Evolutionary conservation across 2,797 vertebrate genomes (phyloP).

Genomic region (Morus bassanus): DNA sequence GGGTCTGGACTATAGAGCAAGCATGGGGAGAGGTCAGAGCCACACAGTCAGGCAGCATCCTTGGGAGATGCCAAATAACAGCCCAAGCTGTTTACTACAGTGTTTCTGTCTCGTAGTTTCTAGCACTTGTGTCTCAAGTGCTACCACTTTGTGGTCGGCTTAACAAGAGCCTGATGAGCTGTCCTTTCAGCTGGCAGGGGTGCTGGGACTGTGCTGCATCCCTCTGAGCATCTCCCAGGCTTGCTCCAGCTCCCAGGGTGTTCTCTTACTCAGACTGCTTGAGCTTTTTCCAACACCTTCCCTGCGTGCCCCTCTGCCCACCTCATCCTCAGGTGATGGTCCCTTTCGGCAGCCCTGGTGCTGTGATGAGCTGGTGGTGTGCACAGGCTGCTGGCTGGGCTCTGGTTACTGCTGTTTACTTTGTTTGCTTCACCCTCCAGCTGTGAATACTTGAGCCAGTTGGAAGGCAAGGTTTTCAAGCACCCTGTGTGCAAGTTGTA

Average conservation of each 20-base stretch:
- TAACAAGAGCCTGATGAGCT: background rate
- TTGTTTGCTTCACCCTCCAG: conserved; percentile 37
- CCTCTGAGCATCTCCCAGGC: background rate
- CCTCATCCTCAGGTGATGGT: rapidly evolving
- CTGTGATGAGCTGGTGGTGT: background rate
- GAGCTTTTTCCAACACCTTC: background rate
- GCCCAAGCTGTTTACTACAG: background rate
- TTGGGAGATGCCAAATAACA: background rate
- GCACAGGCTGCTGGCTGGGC: background rate
- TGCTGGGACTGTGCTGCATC: background rate
- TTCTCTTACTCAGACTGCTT: rapidly evolving
- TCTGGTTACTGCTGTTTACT: conserved; percentile 21
- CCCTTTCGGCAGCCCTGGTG: rapidly evolving
- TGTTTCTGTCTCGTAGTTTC: background rate
- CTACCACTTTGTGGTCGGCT: conserved; percentile 28
- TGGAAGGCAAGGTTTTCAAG: conserved; percentile 15
- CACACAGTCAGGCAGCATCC: background rate
- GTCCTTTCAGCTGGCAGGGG: conserved; percentile 10
- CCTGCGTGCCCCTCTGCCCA: rapidly evolving
- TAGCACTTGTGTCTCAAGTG: conserved; percentile 32
- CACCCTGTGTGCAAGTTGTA: background rate
- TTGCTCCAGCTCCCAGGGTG: background rate
- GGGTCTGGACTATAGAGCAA: background rate
- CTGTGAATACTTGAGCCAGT: conserved; percentile 28
- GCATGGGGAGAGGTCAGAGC: background rate